These are phyloP conservation scores for Oryzias celebensis DNA, from an alignment of 2,113 vertebrate species.

Conservation along the genomic window DNA sequence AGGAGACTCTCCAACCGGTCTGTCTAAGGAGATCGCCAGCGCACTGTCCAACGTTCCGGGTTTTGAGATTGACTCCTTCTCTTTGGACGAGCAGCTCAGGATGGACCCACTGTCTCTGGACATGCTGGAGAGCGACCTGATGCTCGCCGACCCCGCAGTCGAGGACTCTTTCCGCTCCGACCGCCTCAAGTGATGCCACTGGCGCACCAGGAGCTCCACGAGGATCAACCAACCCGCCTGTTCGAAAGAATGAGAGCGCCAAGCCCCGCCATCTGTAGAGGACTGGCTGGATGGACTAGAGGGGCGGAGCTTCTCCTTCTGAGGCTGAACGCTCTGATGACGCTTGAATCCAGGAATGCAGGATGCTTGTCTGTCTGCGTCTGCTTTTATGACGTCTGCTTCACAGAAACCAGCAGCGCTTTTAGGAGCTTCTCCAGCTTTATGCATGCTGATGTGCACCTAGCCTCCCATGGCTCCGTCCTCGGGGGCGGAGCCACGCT, in stretches of 20 bases:
- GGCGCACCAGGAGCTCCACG: not conserved
- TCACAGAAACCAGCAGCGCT: slow-evolving; percentile 28
- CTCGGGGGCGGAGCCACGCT: not conserved
- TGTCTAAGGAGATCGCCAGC: slow-evolving; percentile 89
- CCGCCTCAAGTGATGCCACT: slow-evolving; percentile 81
- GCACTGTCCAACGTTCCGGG: slow-evolving; percentile 88
- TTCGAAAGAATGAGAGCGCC: slow-evolving; percentile 4
- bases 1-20: slow-evolving; percentile 84
- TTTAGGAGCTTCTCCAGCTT: slow-evolving; percentile 6
- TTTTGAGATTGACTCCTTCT: slow-evolving; percentile 85
- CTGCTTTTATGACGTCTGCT: not conserved
- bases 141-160: slow-evolving; percentile 87
- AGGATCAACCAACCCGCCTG: not conserved
- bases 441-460: slow-evolving; percentile 8
- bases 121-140: slow-evolving; percentile 89
- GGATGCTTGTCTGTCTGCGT: too few relatives aligned
- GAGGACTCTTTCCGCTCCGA: slow-evolving; percentile 92
- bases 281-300: too few relatives aligned
- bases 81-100: slow-evolving; percentile 82
- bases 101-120: slow-evolving; percentile 87
- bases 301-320: too few relatives aligned
- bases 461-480: not conserved
- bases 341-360: too few relatives aligned
- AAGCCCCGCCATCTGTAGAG: not conserved
- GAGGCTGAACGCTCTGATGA: too few relatives aligned